Evolutionary conservation across 2,888 invertebrate species (phyloP).

Genomic region (Drosophila aldrichi): DNA sequence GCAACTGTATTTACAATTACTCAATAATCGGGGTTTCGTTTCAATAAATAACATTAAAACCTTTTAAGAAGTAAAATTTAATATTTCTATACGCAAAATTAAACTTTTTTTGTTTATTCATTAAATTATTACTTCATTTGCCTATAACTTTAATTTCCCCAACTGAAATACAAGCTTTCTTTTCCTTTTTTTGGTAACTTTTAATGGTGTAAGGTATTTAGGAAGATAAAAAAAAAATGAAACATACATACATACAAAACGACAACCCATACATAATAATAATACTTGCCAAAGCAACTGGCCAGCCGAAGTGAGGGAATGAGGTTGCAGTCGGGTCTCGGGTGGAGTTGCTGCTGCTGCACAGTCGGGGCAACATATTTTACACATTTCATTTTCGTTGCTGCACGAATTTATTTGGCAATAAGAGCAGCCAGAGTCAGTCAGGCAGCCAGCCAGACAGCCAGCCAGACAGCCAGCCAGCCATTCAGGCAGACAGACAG

Average conservation of each 20-base stretch:
- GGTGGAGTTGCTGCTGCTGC: slow-evolving; percentile 26
- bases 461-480: slow-evolving; percentile 15
- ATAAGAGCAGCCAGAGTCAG: slow-evolving; percentile 68
- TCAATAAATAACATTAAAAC: too few relatives aligned
- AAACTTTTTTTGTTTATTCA: too few relatives aligned
- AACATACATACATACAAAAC: neutral
- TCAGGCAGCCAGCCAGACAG: slow-evolving; percentile 6
- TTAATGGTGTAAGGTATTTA: slow-evolving; percentile 16
- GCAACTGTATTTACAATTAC: too few relatives aligned
- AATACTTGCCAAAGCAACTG: slow-evolving; percentile 35
- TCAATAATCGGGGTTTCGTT: too few relatives aligned
- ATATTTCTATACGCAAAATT: too few relatives aligned
- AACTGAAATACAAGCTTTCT: neutral
- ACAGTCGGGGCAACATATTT: slow-evolving; percentile 73
- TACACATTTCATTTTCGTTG: slow-evolving; percentile 81
- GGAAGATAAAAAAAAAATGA: neutral
- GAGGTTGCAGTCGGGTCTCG: slow-evolving; percentile 35
- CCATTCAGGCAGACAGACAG: too few relatives aligned
- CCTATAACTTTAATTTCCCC: neutral
- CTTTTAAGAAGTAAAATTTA: too few relatives aligned
- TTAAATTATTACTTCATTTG: too few relatives aligned
- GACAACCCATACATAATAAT: slow-evolving; percentile 6
- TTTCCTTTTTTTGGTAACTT: neutral
- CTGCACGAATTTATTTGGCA: slow-evolving; percentile 82
- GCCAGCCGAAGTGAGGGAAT: slow-evolving; percentile 21